Evolutionary conservation across 2,888 invertebrate species (phyloP).

Genomic region (Troilus luridus): DNA sequence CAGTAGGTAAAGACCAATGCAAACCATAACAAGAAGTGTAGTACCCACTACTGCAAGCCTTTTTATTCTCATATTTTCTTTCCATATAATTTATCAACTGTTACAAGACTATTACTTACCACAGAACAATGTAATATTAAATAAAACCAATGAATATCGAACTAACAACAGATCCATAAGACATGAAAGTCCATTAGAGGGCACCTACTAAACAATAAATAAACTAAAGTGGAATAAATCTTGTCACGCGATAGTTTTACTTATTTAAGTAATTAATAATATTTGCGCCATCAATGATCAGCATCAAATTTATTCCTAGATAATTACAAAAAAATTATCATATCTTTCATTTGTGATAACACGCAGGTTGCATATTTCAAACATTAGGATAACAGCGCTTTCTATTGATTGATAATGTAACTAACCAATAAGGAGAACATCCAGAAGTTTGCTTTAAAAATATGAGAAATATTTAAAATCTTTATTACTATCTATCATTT

Average conservation of each 20-base stretch:
- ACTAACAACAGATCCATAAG: not conserved
- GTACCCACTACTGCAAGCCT: conserved; percentile 64
- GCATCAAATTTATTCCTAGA: not conserved
- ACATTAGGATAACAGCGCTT: not conserved
- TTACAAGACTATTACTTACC: not conserved
- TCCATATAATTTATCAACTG: not conserved
- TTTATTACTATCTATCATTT: not conserved
- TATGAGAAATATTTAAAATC: not conserved
- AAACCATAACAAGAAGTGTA: conserved; percentile 62
- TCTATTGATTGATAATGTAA: not conserved
- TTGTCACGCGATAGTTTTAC: not conserved
- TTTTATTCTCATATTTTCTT: conserved; percentile 63
- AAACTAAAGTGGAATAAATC: not conserved
- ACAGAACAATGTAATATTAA: not conserved
- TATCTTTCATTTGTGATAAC: not conserved
- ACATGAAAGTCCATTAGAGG: not conserved
- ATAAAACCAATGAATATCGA: not conserved
- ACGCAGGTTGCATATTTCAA: not conserved
- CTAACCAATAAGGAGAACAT: not conserved
- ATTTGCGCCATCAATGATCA: not conserved
- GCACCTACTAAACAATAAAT: not conserved
- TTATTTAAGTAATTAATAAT: not conserved
- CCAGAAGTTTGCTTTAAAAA: not conserved
- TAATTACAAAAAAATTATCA: not conserved
- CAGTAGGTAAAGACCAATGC: conserved; percentile 64